These are phyloP conservation scores for Oligia latruncula DNA, from an alignment of 2,888 invertebrate species.

Conservation along the genomic window DNA sequence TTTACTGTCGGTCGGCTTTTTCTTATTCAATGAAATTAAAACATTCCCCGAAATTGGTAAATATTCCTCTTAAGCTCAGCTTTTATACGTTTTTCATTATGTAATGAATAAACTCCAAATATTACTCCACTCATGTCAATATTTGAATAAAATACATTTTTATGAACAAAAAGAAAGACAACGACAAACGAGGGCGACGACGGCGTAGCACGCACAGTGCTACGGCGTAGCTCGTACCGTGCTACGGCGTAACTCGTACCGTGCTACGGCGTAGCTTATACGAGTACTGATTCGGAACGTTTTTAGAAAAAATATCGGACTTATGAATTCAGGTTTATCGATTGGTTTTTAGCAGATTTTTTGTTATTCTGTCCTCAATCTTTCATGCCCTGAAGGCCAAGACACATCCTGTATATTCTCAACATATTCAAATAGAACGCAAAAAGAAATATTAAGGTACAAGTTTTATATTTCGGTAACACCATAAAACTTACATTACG, in stretches of 20 bases:
- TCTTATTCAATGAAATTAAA: conserved; percentile 9
- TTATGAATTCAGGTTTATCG: not conserved
- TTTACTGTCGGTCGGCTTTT: not conserved
- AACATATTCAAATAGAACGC: not conserved
- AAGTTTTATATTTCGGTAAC: conserved; percentile 15
- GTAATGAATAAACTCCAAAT: conserved; percentile 5
- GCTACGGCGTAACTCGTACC: not conserved
- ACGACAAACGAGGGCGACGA: no score
- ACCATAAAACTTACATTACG: conserved; percentile 29
- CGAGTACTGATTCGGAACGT: not conserved
- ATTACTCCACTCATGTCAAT: not conserved
- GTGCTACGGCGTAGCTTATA: conserved; percentile 6
- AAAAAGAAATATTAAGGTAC: conserved; percentile 1
- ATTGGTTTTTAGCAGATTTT: not conserved
- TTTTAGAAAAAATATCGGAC: not conserved
- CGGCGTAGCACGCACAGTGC: not conserved
- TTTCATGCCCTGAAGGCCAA: no score
- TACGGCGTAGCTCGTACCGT: not conserved
- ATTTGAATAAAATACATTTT: not conserved
- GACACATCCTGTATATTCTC: not conserved
- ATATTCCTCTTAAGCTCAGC: not conserved
- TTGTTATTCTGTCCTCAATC: not conserved
- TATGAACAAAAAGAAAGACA: not conserved
- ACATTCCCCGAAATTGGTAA: conserved; percentile 5
- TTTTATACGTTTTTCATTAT: not conserved